Conservation (phyloP, 2,888 invertebrate genomes). For the Diplolepis rosae region DNA sequence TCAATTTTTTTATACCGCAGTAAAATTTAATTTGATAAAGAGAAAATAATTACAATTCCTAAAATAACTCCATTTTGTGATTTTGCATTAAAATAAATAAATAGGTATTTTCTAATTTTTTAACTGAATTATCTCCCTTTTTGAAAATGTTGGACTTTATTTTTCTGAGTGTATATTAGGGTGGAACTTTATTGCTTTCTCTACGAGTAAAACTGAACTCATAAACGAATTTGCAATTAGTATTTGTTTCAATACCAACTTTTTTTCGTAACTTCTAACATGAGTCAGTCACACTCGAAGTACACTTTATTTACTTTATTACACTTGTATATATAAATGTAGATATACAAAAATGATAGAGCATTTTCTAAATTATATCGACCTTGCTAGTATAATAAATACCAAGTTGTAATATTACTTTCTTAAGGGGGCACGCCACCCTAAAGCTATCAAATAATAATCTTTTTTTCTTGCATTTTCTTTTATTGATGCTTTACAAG, state of each 20-base stretch:
- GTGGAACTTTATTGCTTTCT: neutral
- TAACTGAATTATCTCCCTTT: too few species aligned
- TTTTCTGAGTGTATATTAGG: neutral
- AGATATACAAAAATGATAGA: conserved; percentile 24
- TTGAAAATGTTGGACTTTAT: too few species aligned
- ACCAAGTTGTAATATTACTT: neutral
- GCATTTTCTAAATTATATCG: neutral
- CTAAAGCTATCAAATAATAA: too few species aligned
- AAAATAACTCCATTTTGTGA: too few species aligned
- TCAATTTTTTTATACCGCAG: too few species aligned
- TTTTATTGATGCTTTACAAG: too few species aligned
- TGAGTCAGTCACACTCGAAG: conserved; percentile 5
- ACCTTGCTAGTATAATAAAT: conserved; percentile 9
- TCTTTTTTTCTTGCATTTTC: too few species aligned
- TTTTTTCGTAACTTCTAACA: neutral
- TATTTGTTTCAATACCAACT: neutral
- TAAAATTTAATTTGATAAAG: too few species aligned
- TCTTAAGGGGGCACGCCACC: too few species aligned
- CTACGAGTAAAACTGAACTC: neutral
- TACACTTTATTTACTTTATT: conserved; percentile 35
- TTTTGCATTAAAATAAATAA: too few species aligned
- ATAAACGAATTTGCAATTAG: neutral
- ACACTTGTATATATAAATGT: conserved; percentile 55
- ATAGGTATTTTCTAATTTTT: too few species aligned
- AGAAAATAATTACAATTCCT: too few species aligned